Conservation (phyloP, 2,797 vertebrate genomes). For the Ataeniobius toweri region DNA sequence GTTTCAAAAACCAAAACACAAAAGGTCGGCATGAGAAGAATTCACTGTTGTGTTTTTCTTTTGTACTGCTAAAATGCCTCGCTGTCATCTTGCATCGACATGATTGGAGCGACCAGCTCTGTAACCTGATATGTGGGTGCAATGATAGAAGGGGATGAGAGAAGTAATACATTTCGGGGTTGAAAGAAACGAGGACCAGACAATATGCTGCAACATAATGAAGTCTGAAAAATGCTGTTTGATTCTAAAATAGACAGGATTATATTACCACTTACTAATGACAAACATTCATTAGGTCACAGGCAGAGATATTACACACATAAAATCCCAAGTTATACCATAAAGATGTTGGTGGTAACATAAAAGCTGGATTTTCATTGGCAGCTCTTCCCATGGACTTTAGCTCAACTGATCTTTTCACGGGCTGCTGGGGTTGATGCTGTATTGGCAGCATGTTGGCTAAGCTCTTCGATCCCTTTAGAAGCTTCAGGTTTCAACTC, state of each 20-base stretch:
- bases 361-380: background rate
- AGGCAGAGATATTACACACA: background rate
- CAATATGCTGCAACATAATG: constrained; percentile 1
- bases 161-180: constrained; percentile 21
- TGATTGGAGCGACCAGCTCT: background rate
- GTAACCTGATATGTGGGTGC: constrained; percentile 5
- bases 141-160: constrained; percentile 18
- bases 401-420: background rate
- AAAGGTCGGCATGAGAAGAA: constrained; percentile 10
- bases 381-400: background rate
- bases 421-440: background rate
- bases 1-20: constrained; percentile 10
- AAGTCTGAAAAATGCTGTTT: background rate
- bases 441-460: background rate
- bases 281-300: background rate
- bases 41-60: constrained; percentile 1
- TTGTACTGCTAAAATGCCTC: constrained; percentile 1
- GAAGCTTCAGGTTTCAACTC: background rate
- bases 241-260: background rate
- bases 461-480: background rate
- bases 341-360: background rate
- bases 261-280: background rate
- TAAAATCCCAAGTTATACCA: background rate
- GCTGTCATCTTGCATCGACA: constrained; percentile 14
- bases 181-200: constrained; percentile 13